A percentile compares a stretch with the other conserved stretches of the same genome.
These are phyloP conservation scores for Aphaenogaster ashmeadi DNA, from an alignment of 1,140 invertebrate genomes.

Conservation along the genomic window DNA sequence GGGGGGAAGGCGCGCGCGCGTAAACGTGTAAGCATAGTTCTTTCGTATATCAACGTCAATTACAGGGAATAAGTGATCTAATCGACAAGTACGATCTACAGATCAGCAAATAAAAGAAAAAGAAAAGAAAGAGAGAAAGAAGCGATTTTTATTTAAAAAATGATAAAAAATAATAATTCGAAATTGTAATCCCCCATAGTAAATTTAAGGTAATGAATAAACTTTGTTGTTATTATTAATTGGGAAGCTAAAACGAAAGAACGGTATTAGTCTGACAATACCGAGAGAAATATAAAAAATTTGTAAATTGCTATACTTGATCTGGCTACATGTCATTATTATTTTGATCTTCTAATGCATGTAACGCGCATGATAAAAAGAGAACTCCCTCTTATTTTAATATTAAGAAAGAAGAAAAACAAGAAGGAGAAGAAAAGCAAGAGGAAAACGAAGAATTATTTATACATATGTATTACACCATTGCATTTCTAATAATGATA, in stretches of 20 bases:
- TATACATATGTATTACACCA: neutral
- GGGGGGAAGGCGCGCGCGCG: no score
- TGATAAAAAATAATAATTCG: neutral
- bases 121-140: slow-evolving; percentile 27
- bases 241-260: neutral
- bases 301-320: neutral
- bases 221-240: neutral
- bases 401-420: neutral
- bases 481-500: neutral
- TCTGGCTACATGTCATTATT: neutral
- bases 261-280: neutral
- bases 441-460: neutral
- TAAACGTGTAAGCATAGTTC: no score
- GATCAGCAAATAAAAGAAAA: slow-evolving; percentile 43
- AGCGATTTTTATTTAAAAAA: neutral
- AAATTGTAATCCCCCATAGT: neutral
- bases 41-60: slow-evolving; percentile 31
- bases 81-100: slow-evolving; percentile 6
- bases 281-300: neutral
- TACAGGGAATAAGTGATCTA: slow-evolving; percentile 16
- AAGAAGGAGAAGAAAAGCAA: neutral
- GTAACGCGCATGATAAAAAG: neutral
- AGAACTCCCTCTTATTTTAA: neutral
- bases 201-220: neutral
- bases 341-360: neutral